Conservation (phyloP, 2,797 vertebrate genomes). For the Cyprinella venusta region DNA sequence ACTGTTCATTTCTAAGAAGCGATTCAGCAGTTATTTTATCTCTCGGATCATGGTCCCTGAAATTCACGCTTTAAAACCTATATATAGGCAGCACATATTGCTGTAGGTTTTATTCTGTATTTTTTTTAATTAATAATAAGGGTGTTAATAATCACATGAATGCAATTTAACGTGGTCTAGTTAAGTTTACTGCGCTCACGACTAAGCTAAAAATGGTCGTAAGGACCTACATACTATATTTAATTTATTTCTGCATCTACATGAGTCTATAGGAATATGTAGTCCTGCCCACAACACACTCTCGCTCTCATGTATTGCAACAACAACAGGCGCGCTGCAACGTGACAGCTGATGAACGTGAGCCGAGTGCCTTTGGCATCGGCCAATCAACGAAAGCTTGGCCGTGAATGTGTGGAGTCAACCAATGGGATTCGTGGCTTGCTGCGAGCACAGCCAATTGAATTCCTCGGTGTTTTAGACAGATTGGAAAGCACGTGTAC, state of each 20-base stretch:
- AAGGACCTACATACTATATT: neutral
- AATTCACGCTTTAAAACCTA: no score
- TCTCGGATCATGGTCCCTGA: no score
- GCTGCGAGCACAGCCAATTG: conserved; percentile 46
- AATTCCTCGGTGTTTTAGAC: neutral
- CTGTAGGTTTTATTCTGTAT: neutral
- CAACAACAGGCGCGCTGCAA: conserved; percentile 57
- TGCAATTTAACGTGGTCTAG: no score
- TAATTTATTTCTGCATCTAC: neutral
- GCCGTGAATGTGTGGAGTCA: conserved; percentile 42
- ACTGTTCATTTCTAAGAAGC: neutral
- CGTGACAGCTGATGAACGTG: conserved; percentile 58
- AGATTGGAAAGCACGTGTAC: conserved; percentile 57
- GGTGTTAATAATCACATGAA: neutral
- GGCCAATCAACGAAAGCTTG: conserved; percentile 48
- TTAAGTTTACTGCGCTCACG: neutral
- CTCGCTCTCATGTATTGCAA: conserved; percentile 16
- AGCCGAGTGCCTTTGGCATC: neutral
- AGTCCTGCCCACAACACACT: neutral
- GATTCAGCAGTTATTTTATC: neutral
- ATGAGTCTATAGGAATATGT: neutral
- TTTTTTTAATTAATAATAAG: neutral
- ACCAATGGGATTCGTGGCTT: conserved; percentile 10
- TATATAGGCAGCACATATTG: neutral
- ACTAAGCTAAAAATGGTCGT: neutral